A percentile compares a stretch with the other conserved stretches of the same genome.
Evolutionary conservation across 2,797 vertebrate genomes (phyloP).

Genomic region (Hylomyscus alleni): DNA sequence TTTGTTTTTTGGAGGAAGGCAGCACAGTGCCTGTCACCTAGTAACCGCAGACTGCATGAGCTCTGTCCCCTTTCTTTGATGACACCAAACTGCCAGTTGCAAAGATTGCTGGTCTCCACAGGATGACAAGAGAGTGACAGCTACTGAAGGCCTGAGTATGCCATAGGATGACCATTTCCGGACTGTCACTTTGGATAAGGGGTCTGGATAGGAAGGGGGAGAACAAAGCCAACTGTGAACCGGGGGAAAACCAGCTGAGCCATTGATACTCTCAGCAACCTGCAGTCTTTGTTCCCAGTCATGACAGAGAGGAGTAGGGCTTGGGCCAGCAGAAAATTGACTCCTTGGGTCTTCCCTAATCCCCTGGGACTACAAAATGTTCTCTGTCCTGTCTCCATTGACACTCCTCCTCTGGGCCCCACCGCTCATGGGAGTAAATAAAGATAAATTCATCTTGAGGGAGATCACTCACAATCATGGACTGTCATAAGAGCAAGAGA

Average conservation of each 20-base stretch:
- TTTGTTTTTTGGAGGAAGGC: background rate
- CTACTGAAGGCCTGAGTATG: background rate
- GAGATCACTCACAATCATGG: background rate
- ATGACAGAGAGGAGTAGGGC: background rate
- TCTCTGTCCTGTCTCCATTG: background rate
- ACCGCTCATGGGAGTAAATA: background rate
- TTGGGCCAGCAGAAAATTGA: background rate
- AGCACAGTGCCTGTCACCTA: background rate
- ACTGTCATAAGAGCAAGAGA: background rate
- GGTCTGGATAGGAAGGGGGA: background rate
- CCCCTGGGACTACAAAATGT: background rate
- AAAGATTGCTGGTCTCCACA: fast-evolving
- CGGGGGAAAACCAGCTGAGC: background rate
- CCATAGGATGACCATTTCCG: background rate
- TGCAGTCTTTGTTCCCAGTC: background rate
- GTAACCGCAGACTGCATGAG: background rate
- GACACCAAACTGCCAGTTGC: background rate
- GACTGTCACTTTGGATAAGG: background rate
- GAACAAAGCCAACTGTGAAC: background rate
- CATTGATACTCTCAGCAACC: background rate
- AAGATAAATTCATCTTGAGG: background rate
- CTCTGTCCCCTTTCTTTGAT: background rate
- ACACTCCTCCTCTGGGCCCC: background rate
- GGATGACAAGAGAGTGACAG: background rate
- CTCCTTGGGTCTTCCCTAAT: background rate